Conservation (phyloP, 2,797 vertebrate genomes). For the Ctenochaetus hawaiiensis region DNA sequence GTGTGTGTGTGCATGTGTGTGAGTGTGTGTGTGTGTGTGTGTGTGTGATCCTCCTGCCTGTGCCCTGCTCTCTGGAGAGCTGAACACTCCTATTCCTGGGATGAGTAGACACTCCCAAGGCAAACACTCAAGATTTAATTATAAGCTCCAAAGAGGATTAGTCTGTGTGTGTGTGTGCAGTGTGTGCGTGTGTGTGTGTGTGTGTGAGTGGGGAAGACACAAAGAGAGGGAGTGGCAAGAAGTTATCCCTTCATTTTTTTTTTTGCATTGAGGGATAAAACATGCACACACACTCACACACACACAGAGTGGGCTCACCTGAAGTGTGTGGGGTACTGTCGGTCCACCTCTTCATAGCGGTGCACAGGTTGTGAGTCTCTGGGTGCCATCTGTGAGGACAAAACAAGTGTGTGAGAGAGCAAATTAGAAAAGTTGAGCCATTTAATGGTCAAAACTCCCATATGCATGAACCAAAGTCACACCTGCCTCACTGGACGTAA, state of each 20-base stretch:
- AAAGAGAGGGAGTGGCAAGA: constrained; percentile 62
- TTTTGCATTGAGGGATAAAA: constrained; percentile 36
- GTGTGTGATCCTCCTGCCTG: constrained; percentile 56
- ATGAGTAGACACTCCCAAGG: constrained; percentile 84
- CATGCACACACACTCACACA: constrained; percentile 75
- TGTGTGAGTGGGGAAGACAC: constrained; percentile 47
- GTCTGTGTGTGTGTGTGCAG: constrained; percentile 46
- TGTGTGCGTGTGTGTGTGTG: constrained; percentile 25
- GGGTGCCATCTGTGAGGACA: constrained; percentile 85
- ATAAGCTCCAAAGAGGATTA: constrained; percentile 87
- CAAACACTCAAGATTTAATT: constrained; percentile 89
- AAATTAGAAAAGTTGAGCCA: not conserved
- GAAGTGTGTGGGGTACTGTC: constrained; percentile 86
- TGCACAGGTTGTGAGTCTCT: constrained; percentile 85
- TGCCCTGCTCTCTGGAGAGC: constrained; percentile 71
- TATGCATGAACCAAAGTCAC: not conserved
- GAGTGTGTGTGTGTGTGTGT: constrained; percentile 26
- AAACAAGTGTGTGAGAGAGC: not conserved
- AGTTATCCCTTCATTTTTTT: constrained; percentile 59
- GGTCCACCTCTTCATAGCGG: constrained; percentile 87
- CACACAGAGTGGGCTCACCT: constrained; percentile 86
- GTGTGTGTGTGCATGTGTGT: constrained; percentile 28
- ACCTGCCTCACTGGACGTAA: not conserved
- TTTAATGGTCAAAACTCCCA: not conserved
- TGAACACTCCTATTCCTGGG: constrained; percentile 83